phyloP scores from a whole-genome alignment of 2,113 vertebrate genomes.

The Peromyscus polionotus region DNA sequence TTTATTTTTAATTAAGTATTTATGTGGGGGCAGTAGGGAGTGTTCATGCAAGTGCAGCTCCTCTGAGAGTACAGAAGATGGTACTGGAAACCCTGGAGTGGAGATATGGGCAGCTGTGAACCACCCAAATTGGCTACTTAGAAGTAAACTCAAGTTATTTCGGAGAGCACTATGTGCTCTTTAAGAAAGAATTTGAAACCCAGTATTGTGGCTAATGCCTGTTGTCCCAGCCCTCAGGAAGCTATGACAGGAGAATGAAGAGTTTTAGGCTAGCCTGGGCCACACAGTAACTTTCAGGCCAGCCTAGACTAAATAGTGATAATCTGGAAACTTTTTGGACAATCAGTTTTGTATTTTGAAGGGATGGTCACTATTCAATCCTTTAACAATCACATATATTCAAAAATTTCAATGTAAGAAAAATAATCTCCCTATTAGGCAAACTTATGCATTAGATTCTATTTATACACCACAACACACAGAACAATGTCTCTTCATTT shows the following conservation, averaged over 20 bases:
- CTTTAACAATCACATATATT: not conserved
- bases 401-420: slow-evolving; percentile 21
- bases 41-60: not conserved
- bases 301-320: too few relatives aligned
- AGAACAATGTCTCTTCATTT: not conserved
- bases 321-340: not conserved
- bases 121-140: not conserved
- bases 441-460: slow-evolving; percentile 37
- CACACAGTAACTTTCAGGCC: too few relatives aligned
- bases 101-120: not conserved
- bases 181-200: not conserved
- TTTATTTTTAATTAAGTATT: not conserved
- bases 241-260: not conserved
- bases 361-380: slow-evolving; percentile 10
- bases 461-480: not conserved
- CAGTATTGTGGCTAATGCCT: not conserved
- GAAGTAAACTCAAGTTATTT: not conserved
- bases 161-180: not conserved
- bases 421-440: not conserved
- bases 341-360: not conserved
- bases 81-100: not conserved
- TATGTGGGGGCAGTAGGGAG: not conserved
- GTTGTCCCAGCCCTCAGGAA: not conserved
- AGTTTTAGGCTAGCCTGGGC: not conserved
- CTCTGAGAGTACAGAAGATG: not conserved